phyloP scores from a whole-genome alignment of 2,113 vertebrate genomes.

The Saguinus midas region DNA sequence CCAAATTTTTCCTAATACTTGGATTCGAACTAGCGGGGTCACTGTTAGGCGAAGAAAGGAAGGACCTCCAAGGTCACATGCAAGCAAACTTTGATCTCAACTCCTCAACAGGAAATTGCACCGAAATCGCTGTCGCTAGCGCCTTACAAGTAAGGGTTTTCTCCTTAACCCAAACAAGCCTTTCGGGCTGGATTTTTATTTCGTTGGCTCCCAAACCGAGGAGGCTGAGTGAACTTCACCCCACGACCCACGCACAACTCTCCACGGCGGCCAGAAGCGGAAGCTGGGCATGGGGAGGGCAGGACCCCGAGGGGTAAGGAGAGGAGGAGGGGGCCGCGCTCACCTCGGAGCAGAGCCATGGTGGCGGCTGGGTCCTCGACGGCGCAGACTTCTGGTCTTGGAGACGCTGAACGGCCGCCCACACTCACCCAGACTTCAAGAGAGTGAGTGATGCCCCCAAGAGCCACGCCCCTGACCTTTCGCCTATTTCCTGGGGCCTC shows the following conservation, averaged over 20 bases:
- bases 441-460: fast-evolving
- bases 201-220: fast-evolving
- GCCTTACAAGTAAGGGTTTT: background rate
- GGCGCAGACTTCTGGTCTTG: fast-evolving
- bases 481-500: background rate
- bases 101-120: background rate
- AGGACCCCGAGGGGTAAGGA: background rate
- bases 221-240: background rate
- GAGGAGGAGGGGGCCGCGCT: background rate
- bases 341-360: conserved; percentile 84
- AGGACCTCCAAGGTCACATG: background rate
- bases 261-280: background rate
- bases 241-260: too few relatives aligned
- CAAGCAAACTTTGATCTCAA: background rate
- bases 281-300: background rate
- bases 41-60: background rate
- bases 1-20: fast-evolving
- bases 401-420: fast-evolving
- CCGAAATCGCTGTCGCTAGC: background rate
- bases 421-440: fast-evolving
- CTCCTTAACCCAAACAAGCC: background rate
- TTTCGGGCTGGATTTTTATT: background rate
- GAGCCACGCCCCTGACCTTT: background rate
- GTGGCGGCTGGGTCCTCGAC: fast-evolving
- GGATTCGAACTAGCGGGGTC: background rate